These are phyloP conservation scores for Orthonychiurus folsomi DNA, from an alignment of 2,888 invertebrate genomes.

Conservation along the genomic window DNA sequence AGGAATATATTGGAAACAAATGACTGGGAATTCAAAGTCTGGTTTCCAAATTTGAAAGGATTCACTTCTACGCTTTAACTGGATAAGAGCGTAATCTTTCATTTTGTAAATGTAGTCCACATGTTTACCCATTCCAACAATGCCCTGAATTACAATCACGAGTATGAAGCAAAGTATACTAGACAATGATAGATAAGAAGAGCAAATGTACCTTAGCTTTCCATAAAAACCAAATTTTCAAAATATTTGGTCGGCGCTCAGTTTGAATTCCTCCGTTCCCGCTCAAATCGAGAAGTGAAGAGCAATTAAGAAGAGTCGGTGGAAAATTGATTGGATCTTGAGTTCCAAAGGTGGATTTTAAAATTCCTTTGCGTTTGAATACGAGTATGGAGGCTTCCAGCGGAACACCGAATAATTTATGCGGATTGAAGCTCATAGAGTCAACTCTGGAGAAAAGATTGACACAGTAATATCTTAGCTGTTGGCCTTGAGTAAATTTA, in stretches of 20 bases:
- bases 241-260: conserved; percentile 11
- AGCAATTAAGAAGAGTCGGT: not conserved
- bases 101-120: conserved; percentile 9
- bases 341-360: not conserved
- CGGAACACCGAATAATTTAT: conserved; percentile 15
- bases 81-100: not conserved
- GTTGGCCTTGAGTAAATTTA: not conserved
- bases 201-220: conserved; percentile 12
- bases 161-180: not conserved
- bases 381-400: conserved; percentile 15
- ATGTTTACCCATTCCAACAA: conserved; percentile 12
- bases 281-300: not conserved
- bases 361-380: conserved; percentile 15
- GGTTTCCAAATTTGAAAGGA: not conserved
- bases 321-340: conserved; percentile 14
- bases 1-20: conserved; percentile 10
- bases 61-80: not conserved
- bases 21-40: not conserved
- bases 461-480: not conserved
- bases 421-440: conserved; percentile 4
- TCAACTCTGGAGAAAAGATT: conserved; percentile 1
- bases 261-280: conserved; percentile 3
- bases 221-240: conserved; percentile 22
- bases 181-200: not conserved
- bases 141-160: too few species aligned